Conservation (phyloP, 2,888 invertebrate genomes). For the Pelosia muscerda region DNA sequence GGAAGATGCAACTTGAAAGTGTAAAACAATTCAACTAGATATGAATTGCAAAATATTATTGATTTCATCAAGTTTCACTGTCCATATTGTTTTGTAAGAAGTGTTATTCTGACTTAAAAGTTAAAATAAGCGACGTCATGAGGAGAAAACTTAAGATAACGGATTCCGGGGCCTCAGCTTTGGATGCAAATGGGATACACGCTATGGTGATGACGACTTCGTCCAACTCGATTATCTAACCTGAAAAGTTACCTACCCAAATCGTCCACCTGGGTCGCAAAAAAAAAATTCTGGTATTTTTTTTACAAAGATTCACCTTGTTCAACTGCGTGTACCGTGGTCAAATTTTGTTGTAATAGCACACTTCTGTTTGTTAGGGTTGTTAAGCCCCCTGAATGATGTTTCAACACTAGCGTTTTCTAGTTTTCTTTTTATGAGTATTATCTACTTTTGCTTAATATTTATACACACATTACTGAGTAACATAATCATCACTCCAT, state of each 20-base stretch:
- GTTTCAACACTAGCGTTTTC: no score
- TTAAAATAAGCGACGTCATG: no score
- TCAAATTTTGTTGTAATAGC: no score
- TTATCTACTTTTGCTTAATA: background rate
- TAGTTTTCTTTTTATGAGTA: background rate
- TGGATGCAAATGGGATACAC: background rate
- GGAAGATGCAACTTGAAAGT: conserved; percentile 21
- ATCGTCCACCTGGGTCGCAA: no score
- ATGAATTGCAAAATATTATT: conserved; percentile 10
- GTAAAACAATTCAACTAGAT: conserved; percentile 14
- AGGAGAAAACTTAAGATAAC: no score
- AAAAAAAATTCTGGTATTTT: no score
- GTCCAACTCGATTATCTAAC: background rate
- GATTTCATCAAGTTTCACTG: background rate
- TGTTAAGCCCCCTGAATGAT: no score
- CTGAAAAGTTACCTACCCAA: no score
- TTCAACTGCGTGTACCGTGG: background rate
- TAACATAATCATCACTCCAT: background rate
- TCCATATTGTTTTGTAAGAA: background rate
- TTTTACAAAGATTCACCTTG: no score
- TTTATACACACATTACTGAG: background rate
- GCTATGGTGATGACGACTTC: background rate
- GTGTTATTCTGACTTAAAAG: no score
- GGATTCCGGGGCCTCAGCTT: background rate
- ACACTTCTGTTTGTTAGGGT: no score